Evolutionary conservation across 2,113 vertebrate species (phyloP), one percentile per base, ranked within the genome.

Genomic region (Hippocampus mohnikei): DNA sequence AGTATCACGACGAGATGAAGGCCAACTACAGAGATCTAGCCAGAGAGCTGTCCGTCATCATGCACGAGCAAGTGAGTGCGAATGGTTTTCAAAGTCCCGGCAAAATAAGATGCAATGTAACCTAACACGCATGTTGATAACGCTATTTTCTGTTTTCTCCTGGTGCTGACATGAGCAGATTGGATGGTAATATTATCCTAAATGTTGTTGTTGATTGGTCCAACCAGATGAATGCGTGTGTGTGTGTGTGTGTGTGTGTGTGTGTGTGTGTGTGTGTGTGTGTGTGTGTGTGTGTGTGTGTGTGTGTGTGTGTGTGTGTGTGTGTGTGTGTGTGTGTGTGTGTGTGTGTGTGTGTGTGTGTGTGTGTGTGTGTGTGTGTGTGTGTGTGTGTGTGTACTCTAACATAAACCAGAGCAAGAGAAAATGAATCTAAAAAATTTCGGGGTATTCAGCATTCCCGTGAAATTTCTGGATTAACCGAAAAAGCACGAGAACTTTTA

Each of bases 1-100:
- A 99, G 84, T 99, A 98, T 81, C 96, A 99, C 74, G 96, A 98
- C 67, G 96, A 98, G 90, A 98, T 98, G 95, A 99, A 99, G 79
- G 95, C 95, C 53, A 99, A 94, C 89, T 98, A 98, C 79, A 93
- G 96, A 86, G 96, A 99, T 79, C 93, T 98, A 81, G 93, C 93
- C 48, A 94, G 94, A 88, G 95, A 98, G 82, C 94, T 99, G 65
- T 97, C 96, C 29, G 93, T 95, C 91, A 98, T 99, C 89, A 98
- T 98, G 96, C 95, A 94, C 12, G 97, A 98, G 77, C 96, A 95
- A 86, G 97, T 99, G 85, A 78, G 77, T 89, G 71, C 58, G 15
- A 5, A 61, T 10, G 40, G n/a, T 56, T 58, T 58, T 25, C 10
- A n/a, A 55, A 21, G 9, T 15, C 15, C 6, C 27, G 20, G 20